Evolutionary conservation across 2,113 vertebrate species (phyloP).

Genomic region (Pseudorectes ferrugineus): DNA sequence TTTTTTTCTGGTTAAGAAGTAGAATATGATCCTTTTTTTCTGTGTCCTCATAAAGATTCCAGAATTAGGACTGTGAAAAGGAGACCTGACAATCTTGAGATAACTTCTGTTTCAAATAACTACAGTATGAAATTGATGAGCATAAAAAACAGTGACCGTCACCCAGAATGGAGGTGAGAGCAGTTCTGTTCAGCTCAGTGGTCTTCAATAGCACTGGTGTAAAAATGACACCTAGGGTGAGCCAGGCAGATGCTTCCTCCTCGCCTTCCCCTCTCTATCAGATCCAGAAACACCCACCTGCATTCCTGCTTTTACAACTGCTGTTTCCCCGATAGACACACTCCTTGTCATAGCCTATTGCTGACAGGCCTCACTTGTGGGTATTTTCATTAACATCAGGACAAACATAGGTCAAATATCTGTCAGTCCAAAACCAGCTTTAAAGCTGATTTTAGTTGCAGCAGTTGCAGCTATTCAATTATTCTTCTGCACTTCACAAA

Average conservation of each 20-base stretch:
- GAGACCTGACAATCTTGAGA: background rate
- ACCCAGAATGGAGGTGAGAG: background rate
- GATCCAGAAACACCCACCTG: background rate
- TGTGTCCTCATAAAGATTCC: background rate
- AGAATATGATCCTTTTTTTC: background rate
- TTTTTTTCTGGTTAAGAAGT: background rate
- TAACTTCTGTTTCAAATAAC: background rate
- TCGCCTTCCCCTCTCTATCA: background rate
- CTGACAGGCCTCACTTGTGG: background rate
- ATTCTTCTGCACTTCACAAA: background rate
- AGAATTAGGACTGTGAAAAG: background rate
- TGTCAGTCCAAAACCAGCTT: background rate
- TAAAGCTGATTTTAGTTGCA: background rate
- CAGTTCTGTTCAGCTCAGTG: background rate
- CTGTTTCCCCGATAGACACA: background rate
- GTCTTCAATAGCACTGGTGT: background rate
- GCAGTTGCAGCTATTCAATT: background rate
- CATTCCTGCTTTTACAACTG: background rate
- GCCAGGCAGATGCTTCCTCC: background rate
- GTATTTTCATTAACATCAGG: background rate
- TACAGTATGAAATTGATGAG: background rate
- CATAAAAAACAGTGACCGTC: rapidly evolving
- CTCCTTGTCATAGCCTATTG: rapidly evolving
- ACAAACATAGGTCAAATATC: background rate
- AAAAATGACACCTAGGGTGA: background rate